Evolutionary conservation across 2,113 vertebrate genomes (phyloP), one percentile per base, ranked within the genome.

Genomic region (Elaphurus davidianus): DNA sequence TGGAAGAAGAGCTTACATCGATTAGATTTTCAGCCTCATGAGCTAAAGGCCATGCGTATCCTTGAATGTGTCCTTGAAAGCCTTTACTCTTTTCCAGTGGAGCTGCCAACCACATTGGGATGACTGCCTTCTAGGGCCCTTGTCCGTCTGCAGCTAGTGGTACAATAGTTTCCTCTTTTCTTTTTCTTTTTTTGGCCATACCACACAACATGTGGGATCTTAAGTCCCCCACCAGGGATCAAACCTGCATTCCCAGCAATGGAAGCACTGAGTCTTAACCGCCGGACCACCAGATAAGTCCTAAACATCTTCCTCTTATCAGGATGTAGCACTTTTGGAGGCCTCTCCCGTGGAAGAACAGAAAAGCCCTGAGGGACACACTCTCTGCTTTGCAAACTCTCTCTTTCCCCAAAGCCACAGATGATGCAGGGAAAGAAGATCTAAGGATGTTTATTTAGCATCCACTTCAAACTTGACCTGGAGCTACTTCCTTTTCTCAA

Each of bases 61-160:
- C 19, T 36, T 71, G 64, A 71, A 11, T 40, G 19, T 74, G 21
- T 74, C 21, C 21, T 47, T 55, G n/a, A 87, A 55, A 50, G n/a
- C 9, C 54, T 84, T 64, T 30, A 47, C 11, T 81, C 13, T 55
- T 50, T 6, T 8, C 14, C 15, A 9, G 9, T 5, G 25, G 11
- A 78, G 10, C 11, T 94, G 52, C 7, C 7, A 59, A 50, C 13
- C 67, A 43, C 6, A 71, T 43, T 15, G 52, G 36, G n/a, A 54
- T 0, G 15, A 64, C 3, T n/a, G 16, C 4, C 8, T 55, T 59
- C 19, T 60, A 21, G 10, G 5, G 3, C 3, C 3, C n/a, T 57
- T 60, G 3, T 87, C 25, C 16, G 1, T 82, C 57, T 62, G 21
- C 3, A 30, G 17, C 5, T 36, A 47, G 2, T 5, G 11, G 64